A percentile compares a stretch with the other conserved stretches of the same genome.
Evolutionary conservation across 2,797 vertebrate genomes (phyloP).

Genomic region (Gymnoscopelus microlampas): DNA sequence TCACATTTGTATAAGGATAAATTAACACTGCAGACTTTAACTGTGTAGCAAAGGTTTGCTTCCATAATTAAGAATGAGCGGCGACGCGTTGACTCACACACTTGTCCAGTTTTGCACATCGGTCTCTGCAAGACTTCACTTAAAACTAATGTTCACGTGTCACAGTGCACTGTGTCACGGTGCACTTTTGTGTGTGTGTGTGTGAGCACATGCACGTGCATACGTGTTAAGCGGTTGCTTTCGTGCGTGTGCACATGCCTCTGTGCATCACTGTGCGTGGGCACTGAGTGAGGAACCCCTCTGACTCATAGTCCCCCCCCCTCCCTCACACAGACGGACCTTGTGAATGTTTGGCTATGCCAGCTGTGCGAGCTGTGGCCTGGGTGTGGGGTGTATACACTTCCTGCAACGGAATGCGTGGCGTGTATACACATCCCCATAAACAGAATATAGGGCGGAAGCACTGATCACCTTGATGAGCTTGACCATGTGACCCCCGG

Average conservation of each 20-base stretch:
- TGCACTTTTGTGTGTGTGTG: not conserved
- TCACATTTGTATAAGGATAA: too few species aligned
- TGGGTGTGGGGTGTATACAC: conserved; percentile 76
- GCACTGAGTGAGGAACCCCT: conserved; percentile 33
- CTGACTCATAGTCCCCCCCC: conserved; percentile 23
- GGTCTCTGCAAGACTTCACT: too few species aligned
- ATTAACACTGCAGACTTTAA: too few species aligned
- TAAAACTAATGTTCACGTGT: too few species aligned
- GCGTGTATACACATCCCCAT: conserved; percentile 76
- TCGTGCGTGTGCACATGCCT: not conserved
- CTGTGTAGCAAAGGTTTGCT: conserved; percentile 8
- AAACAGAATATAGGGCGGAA: conserved; percentile 77
- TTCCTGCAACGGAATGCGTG: conserved; percentile 62
- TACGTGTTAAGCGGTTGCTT: not conserved
- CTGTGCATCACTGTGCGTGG: conserved; percentile 11
- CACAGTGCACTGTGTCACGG: too few species aligned
- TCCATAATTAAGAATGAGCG: conserved; percentile 37
- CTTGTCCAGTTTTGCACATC: too few species aligned
- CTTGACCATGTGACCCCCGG: conserved; percentile 61
- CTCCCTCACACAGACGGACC: conserved; percentile 42
- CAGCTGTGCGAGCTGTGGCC: conserved; percentile 72
- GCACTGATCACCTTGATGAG: conserved; percentile 71
- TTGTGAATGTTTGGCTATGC: conserved; percentile 73
- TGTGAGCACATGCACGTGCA: not conserved
- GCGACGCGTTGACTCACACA: too few species aligned